Conservation (phyloP, 2,888 invertebrate species). For the Conomelus anceps region DNA sequence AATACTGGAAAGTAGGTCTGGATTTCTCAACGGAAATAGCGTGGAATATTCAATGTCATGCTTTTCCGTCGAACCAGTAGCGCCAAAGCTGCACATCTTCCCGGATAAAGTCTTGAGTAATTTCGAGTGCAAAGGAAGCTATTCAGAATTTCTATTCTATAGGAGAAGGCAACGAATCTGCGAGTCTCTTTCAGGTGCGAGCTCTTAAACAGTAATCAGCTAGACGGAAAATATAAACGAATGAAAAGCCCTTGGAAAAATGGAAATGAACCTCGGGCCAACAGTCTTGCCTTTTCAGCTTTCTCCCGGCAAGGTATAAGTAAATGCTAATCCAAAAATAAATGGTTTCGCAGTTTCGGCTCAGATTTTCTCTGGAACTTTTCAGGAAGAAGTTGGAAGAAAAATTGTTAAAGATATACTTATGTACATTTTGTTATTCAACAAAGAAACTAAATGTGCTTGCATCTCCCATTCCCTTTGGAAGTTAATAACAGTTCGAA, state of each 20-base stretch:
- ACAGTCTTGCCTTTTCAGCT: background rate
- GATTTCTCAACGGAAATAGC: background rate
- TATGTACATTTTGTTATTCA: too few species aligned
- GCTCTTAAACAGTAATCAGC: background rate
- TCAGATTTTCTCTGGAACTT: background rate
- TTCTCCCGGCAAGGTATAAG: background rate
- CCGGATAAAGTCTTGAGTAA: background rate
- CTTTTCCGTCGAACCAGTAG: background rate
- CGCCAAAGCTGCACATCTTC: background rate
- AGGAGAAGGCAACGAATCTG: background rate
- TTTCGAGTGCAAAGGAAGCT: background rate
- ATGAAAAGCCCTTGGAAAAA: background rate
- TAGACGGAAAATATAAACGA: background rate
- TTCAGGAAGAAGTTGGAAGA: background rate
- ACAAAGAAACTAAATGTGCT: too few species aligned
- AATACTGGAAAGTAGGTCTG: background rate
- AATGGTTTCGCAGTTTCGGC: background rate
- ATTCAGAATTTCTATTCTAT: background rate
- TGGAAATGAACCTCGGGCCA: background rate
- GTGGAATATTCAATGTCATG: background rate
- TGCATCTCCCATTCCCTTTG: too few species aligned
- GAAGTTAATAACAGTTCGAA: too few species aligned
- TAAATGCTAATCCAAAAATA: background rate
- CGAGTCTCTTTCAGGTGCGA: background rate
- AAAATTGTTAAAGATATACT: background rate